Conservation (phyloP, 2,113 vertebrate species). For the Riparia riparia region DNA sequence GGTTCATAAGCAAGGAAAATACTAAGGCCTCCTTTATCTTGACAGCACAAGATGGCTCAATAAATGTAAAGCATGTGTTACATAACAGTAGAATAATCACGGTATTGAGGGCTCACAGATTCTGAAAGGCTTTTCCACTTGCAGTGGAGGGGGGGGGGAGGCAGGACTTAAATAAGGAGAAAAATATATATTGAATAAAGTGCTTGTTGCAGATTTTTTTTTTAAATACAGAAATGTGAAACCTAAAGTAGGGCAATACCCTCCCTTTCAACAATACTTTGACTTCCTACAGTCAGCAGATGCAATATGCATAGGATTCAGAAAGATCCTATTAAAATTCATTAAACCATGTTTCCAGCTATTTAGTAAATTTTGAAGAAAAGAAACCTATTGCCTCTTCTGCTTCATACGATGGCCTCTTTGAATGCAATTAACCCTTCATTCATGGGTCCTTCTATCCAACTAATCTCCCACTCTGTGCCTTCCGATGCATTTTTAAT, state of each 20-base stretch:
- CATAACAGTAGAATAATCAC: constrained; percentile 56
- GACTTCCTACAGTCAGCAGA: constrained; percentile 72
- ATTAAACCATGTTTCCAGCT: constrained; percentile 69
- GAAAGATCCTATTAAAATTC: constrained; percentile 75
- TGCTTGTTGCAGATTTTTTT: constrained; percentile 65
- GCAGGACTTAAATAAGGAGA: constrained; percentile 34
- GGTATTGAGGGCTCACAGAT: constrained; percentile 14
- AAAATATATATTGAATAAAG: constrained; percentile 61
- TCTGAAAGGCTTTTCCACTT: constrained; percentile 14
- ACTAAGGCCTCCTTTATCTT: constrained; percentile 41
- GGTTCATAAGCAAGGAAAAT: constrained; percentile 22
- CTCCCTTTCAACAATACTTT: constrained; percentile 71
- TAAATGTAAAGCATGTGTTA: constrained; percentile 54
- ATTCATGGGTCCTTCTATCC: constrained; percentile 63
- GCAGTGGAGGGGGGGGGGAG: not conserved
- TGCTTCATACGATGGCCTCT: constrained; percentile 57
- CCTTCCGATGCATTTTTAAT: constrained; percentile 65
- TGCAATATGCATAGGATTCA: constrained; percentile 73
- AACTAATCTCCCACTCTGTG: constrained; percentile 52
- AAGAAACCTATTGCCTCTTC: constrained; percentile 63
- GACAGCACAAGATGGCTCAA: constrained; percentile 42
- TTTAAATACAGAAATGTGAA: constrained; percentile 61
- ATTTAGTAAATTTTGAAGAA: constrained; percentile 76
- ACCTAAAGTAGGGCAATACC: constrained; percentile 69
- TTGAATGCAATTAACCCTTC: constrained; percentile 74